Evolutionary conservation across 2,888 invertebrate species (phyloP).

Genomic region (Venusia cambrica): DNA sequence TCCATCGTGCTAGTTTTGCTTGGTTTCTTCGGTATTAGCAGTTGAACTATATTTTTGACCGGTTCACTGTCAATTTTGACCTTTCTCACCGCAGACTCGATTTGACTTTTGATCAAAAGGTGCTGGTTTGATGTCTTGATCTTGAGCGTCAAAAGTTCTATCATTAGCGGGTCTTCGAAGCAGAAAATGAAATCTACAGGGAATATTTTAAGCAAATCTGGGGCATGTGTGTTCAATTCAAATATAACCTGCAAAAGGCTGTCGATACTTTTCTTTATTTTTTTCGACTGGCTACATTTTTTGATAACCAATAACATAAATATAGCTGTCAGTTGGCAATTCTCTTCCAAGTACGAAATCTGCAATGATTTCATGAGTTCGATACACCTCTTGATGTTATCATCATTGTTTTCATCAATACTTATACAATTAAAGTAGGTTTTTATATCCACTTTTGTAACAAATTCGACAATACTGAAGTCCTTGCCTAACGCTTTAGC

Average conservation of each 20-base stretch:
- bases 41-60: conserved; percentile 59
- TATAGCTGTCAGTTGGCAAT: conserved; percentile 58
- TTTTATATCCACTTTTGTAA: conserved; percentile 43
- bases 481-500: conserved; percentile 53
- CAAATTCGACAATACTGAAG: conserved; percentile 49
- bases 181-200: conserved; percentile 58
- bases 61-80: conserved; percentile 60
- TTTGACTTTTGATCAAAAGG: conserved; percentile 50
- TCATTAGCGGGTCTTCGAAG: conserved; percentile 47
- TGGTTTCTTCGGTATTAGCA: conserved; percentile 49
- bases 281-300: conserved; percentile 53
- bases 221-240: conserved; percentile 61
- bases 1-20: conserved; percentile 44
- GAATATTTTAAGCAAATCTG: conserved; percentile 67
- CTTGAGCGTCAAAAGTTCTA: conserved; percentile 58
- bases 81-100: conserved; percentile 66
- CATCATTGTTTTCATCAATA: conserved; percentile 38
- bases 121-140: conserved; percentile 55
- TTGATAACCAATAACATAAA: conserved; percentile 62
- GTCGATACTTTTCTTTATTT: conserved; percentile 54
- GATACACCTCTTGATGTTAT: conserved; percentile 43
- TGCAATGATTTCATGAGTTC: conserved; percentile 55
- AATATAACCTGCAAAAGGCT: conserved; percentile 53
- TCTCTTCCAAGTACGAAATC: conserved; percentile 63
- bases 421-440: conserved; percentile 44